Evolutionary conservation across 2,888 invertebrate genomes (phyloP).

Genomic region (Junonia oenone): DNA sequence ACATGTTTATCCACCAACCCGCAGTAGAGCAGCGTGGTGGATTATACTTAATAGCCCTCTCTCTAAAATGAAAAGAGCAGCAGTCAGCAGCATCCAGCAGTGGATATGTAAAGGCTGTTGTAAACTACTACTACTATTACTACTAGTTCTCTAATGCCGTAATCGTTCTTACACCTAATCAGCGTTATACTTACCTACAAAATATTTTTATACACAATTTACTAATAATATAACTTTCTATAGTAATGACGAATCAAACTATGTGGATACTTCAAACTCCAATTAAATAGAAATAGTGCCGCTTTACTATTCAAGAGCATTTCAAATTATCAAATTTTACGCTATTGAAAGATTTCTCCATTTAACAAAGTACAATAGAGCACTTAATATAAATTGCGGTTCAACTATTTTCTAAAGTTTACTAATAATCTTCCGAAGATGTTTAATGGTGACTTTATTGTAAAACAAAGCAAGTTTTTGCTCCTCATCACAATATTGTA

Average conservation of each 20-base stretch:
- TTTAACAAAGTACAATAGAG: constrained; percentile 3
- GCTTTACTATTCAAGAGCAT: constrained; percentile 1
- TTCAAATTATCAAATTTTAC: constrained; percentile 18
- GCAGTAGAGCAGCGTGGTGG: too few relatives aligned
- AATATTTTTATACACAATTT: too few relatives aligned
- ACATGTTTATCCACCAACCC: too few relatives aligned
- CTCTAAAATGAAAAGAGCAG: too few relatives aligned
- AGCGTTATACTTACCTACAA: too few relatives aligned
- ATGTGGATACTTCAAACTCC: background rate
- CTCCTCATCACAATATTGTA: constrained; percentile 16
- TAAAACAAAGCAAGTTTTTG: constrained; percentile 18
- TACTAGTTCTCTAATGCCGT: too few relatives aligned
- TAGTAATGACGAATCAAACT: background rate
- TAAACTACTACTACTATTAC: too few relatives aligned
- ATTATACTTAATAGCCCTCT: too few relatives aligned
- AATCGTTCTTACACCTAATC: too few relatives aligned
- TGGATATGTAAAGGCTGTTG: too few relatives aligned
- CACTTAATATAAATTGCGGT: constrained; percentile 15
- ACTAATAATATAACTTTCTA: background rate
- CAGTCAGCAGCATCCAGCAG: too few relatives aligned
- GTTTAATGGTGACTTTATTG: constrained; percentile 15
- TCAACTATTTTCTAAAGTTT: constrained; percentile 8
- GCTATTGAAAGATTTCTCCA: constrained; percentile 12
- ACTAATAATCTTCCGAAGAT: constrained; percentile 10
- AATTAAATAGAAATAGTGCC: constrained; percentile 1